These are phyloP conservation scores for Drosophila peninsularis DNA, from an alignment of 2,888 invertebrate species.

Conservation along the genomic window DNA sequence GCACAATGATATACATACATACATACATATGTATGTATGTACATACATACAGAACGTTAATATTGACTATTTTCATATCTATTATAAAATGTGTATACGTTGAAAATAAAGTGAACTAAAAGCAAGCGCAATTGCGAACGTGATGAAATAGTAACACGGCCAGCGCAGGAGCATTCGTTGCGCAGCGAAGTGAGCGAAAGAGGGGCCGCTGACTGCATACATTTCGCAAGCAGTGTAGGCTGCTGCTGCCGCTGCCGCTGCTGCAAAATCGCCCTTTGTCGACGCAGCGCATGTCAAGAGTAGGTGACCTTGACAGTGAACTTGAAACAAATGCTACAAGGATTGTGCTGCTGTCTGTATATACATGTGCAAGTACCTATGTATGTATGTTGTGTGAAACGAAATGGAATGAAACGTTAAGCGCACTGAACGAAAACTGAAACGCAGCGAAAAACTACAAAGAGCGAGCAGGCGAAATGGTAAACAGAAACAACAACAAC, in stretches of 20 bases:
- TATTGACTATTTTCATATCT: slow-evolving; percentile 25
- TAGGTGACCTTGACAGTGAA: slow-evolving; percentile 93
- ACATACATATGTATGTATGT: background rate
- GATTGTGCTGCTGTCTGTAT: slow-evolving; percentile 64
- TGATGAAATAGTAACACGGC: slow-evolving; percentile 23
- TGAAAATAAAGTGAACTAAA: slow-evolving; percentile 18
- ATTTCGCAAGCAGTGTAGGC: slow-evolving; percentile 52
- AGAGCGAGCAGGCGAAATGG: slow-evolving; percentile 5
- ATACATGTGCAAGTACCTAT: slow-evolving; percentile 11
- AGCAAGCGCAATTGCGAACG: slow-evolving; percentile 23
- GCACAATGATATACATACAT: background rate
- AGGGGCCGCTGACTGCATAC: slow-evolving; percentile 23
- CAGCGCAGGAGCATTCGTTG: slow-evolving; percentile 1
- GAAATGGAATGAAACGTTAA: slow-evolving; percentile 32
- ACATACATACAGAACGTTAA: background rate
- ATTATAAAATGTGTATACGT: slow-evolving; percentile 45
- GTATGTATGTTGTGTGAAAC: slow-evolving; percentile 26
- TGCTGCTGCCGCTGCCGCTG: slow-evolving; percentile 29
- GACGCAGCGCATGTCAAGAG: slow-evolving; percentile 87
- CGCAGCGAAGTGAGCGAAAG: background rate
- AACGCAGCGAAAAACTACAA: slow-evolving; percentile 10
- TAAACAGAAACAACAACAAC: background rate
- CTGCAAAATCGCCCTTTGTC: slow-evolving; percentile 52
- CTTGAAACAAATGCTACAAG: slow-evolving; percentile 87
- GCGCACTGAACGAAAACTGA: slow-evolving; percentile 32